Evolutionary conservation across 2,888 invertebrate genomes (phyloP).

Genomic region (Trissonchulus sp.): DNA sequence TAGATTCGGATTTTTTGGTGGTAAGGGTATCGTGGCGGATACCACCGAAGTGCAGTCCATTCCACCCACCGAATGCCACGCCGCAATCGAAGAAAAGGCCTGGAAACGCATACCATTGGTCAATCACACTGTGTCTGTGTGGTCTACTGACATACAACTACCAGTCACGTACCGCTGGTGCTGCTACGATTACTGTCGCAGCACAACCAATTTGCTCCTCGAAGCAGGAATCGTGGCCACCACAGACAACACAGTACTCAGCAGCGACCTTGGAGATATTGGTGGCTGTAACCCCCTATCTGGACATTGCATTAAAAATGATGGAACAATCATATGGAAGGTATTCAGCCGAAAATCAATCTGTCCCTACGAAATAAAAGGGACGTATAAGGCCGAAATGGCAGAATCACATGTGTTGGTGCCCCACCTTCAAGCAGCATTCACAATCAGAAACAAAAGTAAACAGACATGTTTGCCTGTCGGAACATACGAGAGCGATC

Average conservation of each 20-base stretch:
- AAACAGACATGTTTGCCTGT: not conserved
- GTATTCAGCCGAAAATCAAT: not conserved
- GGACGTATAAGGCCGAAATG: not conserved
- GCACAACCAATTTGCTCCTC: not conserved
- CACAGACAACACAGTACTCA: not conserved
- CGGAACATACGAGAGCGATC: not conserved
- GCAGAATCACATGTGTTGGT: not conserved
- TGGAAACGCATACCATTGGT: not conserved
- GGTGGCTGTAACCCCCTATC: not conserved
- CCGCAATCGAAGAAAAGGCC: not conserved
- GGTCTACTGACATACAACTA: not conserved
- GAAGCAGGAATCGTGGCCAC: conserved; percentile 15
- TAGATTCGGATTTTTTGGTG: not conserved
- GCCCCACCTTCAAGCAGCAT: not conserved
- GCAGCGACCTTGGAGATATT: conserved; percentile 10
- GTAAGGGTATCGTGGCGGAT: not conserved
- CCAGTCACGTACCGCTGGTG: not conserved
- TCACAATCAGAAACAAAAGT: not conserved
- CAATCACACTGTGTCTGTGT: not conserved
- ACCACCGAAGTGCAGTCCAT: not conserved
- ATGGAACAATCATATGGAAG: conserved; percentile 19
- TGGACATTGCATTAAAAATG: not conserved
- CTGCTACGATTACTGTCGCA: not conserved
- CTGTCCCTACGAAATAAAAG: not conserved
- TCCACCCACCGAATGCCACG: not conserved